Percentiles rank a stretch among this genome's conserved stretches.
These are phyloP conservation scores for Drosophila malerkotliana DNA, from an alignment of 1,140 invertebrate species.

Conservation along the genomic window DNA sequence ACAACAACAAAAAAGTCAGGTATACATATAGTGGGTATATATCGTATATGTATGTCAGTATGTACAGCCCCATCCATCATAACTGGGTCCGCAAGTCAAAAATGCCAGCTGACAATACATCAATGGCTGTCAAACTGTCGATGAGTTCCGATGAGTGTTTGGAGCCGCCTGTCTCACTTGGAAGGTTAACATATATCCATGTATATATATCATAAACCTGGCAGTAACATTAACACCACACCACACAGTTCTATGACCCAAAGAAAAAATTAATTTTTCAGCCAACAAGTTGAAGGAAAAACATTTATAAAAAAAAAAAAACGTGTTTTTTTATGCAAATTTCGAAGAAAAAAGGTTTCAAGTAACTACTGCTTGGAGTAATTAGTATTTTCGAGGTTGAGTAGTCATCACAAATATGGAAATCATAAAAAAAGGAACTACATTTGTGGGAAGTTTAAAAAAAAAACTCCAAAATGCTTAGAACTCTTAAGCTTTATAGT, in stretches of 20 bases:
- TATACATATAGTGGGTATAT: background rate
- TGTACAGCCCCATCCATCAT: slow-evolving; percentile 16
- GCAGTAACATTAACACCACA: background rate
- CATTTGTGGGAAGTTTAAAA: background rate
- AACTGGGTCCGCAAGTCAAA: slow-evolving; percentile 22
- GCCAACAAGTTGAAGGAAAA: slow-evolving; percentile 33
- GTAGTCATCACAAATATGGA: background rate
- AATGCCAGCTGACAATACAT: slow-evolving; percentile 26
- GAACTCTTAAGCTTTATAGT: no score
- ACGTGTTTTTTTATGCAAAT: slow-evolving; percentile 20
- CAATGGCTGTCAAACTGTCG: slow-evolving; percentile 44
- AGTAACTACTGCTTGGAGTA: slow-evolving; percentile 1
- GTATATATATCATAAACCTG: background rate
- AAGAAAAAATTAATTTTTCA: background rate
- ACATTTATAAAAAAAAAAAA: background rate
- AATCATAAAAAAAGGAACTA: no score
- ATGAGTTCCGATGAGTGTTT: slow-evolving; percentile 20
- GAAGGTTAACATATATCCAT: background rate
- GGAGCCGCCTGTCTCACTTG: no score
- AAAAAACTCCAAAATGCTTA: no score
- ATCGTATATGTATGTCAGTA: background rate
- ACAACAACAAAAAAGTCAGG: background rate
- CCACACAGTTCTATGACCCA: slow-evolving; percentile 22
- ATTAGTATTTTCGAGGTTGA: slow-evolving; percentile 1
- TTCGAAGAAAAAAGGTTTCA: slow-evolving; percentile 28